phyloP scores from a whole-genome alignment of 2,888 invertebrate species.

The Sycophila texana region DNA sequence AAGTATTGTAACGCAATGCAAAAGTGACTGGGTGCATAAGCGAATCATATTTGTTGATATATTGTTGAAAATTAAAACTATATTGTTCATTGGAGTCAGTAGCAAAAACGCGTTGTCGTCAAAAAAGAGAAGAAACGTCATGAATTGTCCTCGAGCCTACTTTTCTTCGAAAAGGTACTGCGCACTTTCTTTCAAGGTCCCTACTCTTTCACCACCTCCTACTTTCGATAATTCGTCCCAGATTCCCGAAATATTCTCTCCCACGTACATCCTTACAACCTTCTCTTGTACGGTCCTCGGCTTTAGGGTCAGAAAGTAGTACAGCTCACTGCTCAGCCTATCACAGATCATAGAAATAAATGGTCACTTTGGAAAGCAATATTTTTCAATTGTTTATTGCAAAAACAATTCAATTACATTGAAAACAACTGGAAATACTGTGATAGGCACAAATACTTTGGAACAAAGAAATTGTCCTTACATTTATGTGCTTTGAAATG shows the following conservation, averaged over 20 bases:
- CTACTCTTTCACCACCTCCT: conserved; percentile 60
- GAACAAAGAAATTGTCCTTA: too few species aligned
- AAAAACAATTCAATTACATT: too few species aligned
- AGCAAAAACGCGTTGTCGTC: not conserved
- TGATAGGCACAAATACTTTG: too few species aligned
- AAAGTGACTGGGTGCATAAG: conserved; percentile 1
- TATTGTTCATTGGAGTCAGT: not conserved
- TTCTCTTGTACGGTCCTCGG: conserved; percentile 40
- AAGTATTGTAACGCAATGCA: not conserved
- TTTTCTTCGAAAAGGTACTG: conserved; percentile 61
- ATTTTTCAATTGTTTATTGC: not conserved
- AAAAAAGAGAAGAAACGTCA: conserved; percentile 17
- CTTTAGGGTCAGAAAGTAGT: conserved; percentile 56
- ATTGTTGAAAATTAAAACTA: not conserved
- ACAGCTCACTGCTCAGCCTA: conserved; percentile 49
- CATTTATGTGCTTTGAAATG: not conserved
- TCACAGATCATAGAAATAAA: conserved; percentile 29
- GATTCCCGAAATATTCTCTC: conserved; percentile 69
- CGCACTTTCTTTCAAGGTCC: conserved; percentile 72
- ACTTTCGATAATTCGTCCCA: conserved; percentile 63
- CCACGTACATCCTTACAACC: conserved; percentile 34
- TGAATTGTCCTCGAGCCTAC: conserved; percentile 70
- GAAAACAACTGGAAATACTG: too few species aligned
- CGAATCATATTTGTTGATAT: conserved; percentile 15
- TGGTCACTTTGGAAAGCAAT: too few species aligned